phyloP scores from a whole-genome alignment of 2,797 vertebrate genomes.

The Coilia nasus region DNA sequence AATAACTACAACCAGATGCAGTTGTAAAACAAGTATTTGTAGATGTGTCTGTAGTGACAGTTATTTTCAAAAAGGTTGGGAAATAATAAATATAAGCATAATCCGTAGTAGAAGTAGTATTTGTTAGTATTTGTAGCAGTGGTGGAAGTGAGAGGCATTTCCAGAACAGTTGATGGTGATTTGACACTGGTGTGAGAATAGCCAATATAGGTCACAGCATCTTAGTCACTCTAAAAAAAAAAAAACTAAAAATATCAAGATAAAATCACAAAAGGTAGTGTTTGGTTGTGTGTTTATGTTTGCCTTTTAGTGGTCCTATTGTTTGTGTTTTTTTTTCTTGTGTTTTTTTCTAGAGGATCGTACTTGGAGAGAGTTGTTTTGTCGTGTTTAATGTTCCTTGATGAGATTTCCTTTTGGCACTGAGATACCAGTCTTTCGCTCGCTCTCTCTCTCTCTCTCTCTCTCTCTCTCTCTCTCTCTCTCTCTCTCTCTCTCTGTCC shows the following conservation, averaged over 20 bases:
- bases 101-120: not conserved
- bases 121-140: not conserved
- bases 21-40: no score
- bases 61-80: no score
- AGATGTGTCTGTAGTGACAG: no score
- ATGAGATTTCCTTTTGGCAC: not conserved
- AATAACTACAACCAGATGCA: no score
- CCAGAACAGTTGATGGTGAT: not conserved
- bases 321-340: not conserved
- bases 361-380: not conserved
- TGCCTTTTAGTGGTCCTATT: not conserved
- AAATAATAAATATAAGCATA: no score
- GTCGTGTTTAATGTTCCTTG: not conserved
- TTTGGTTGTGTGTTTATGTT: conserved; percentile 21
- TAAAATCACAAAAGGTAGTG: not conserved
- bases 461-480: no score
- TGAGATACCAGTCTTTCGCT: not conserved
- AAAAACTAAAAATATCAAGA: not conserved
- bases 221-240: not conserved
- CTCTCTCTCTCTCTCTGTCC: not conserved
- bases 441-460: not conserved
- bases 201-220: not conserved
- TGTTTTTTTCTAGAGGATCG: not conserved
- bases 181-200: not conserved
- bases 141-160: not conserved